These are phyloP conservation scores for Drosophila picticornis DNA, from an alignment of 2,888 invertebrate genomes.

Conservation along the genomic window DNA sequence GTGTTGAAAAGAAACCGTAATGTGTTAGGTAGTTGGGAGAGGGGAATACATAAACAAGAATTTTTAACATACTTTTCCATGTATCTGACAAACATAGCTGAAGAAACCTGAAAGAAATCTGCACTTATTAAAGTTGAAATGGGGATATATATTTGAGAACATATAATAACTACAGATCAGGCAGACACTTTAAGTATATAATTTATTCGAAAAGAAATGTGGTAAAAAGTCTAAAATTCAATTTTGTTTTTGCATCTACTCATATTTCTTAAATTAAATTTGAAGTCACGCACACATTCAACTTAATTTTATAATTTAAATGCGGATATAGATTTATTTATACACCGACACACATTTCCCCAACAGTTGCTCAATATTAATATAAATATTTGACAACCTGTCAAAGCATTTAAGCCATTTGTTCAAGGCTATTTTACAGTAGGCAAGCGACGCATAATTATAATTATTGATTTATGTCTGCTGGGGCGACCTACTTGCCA, in stretches of 20 bases:
- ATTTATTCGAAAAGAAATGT: background rate
- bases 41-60: background rate
- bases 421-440: conserved; percentile 7
- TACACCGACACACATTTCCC: background rate
- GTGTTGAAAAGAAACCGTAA: conserved; percentile 1
- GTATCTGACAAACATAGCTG: background rate
- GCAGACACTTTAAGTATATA: background rate
- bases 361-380: background rate
- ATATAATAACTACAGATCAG: background rate
- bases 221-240: accelerated
- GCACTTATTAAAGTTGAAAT: background rate
- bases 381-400: background rate
- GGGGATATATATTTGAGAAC: background rate
- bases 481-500: conserved; percentile 44
- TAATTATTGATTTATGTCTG: conserved; percentile 46
- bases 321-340: background rate
- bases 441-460: conserved; percentile 12
- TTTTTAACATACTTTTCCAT: background rate
- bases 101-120: background rate
- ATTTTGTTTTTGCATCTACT: background rate
- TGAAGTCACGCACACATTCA: background rate
- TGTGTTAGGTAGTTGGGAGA: conserved; percentile 1
- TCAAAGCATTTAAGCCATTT: background rate
- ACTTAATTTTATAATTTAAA: background rate
- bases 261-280: background rate